A percentile compares a stretch with the other conserved stretches of the same genome.
Conservation (phyloP, 2,113 vertebrate species). For the Typhlomys cinereus region DNA sequence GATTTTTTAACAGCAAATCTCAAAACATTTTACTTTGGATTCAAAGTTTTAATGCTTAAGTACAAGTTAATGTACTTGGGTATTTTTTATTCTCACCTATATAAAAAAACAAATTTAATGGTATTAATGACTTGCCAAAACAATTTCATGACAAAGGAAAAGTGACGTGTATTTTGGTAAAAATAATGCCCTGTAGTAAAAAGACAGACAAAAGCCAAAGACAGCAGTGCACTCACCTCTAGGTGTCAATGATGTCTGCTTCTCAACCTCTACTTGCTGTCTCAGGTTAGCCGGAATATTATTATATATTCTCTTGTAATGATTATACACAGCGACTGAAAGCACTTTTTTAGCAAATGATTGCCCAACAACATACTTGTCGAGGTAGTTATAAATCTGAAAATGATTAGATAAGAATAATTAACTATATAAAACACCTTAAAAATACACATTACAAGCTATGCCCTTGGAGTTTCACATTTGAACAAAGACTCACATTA, state of each 20-base stretch:
- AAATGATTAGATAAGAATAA: constrained; percentile 64
- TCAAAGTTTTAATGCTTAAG: constrained; percentile 49
- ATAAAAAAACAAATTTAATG: background rate
- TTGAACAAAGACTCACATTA: constrained; percentile 39
- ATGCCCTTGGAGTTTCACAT: constrained; percentile 52
- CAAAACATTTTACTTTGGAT: constrained; percentile 30
- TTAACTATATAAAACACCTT: constrained; percentile 24
- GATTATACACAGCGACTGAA: constrained; percentile 98
- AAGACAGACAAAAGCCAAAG: constrained; percentile 50
- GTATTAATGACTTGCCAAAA: constrained; percentile 20
- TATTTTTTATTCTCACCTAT: constrained; percentile 42
- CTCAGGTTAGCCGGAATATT: constrained; percentile 95
- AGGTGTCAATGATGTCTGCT: constrained; percentile 94
- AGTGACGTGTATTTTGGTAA: background rate
- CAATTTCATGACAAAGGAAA: background rate
- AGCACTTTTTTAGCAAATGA: constrained; percentile 99
- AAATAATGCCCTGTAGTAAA: background rate
- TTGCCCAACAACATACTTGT: constrained; percentile 98
- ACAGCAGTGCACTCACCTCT: constrained; percentile 95
- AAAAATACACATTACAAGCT: constrained; percentile 10
- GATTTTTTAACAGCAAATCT: background rate
- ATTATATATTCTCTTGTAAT: constrained; percentile 99
- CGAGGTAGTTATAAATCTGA: constrained; percentile 98
- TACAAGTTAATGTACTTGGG: constrained; percentile 40
- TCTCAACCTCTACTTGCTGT: constrained; percentile 94